Percentiles rank a stretch among this genome's conserved stretches.
Evolutionary conservation across 2,888 invertebrate species (phyloP).

Genomic region (Troides aeacus): DNA sequence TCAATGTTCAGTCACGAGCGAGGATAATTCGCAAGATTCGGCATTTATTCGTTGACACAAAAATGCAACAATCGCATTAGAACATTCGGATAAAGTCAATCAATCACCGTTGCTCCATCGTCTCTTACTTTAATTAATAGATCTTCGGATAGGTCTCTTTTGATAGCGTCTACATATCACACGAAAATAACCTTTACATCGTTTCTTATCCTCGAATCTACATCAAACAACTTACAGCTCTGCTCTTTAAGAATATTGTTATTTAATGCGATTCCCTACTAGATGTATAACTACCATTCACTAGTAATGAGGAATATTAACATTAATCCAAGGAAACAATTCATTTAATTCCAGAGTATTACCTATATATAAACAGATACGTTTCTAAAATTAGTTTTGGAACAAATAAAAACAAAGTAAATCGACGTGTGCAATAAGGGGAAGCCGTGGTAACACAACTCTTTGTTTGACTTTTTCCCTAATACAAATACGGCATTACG

Average conservation of each 20-base stretch:
- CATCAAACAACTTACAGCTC: too few relatives aligned
- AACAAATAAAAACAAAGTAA: slow-evolving; percentile 7
- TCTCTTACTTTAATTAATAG: background rate
- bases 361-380: background rate
- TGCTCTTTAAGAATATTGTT: background rate
- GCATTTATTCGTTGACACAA: slow-evolving; percentile 53
- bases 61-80: slow-evolving; percentile 12
- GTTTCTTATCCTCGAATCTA: too few relatives aligned
- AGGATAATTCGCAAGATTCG: slow-evolving; percentile 71
- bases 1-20: slow-evolving; percentile 71
- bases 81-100: slow-evolving; percentile 3
- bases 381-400: background rate
- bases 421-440: slow-evolving; percentile 31
- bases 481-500: slow-evolving; percentile 59
- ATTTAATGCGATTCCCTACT: too few relatives aligned
- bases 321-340: too few relatives aligned
- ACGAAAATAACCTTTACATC: background rate
- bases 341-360: background rate
- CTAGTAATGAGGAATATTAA: too few relatives aligned
- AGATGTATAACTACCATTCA: too few relatives aligned
- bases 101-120: background rate
- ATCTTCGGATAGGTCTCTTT: background rate
- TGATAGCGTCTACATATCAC: background rate
- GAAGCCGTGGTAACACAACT: slow-evolving; percentile 33
- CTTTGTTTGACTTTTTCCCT: slow-evolving; percentile 52